phyloP scores from a whole-genome alignment of 2,113 vertebrate genomes.

The Hipposideros armiger region DNA sequence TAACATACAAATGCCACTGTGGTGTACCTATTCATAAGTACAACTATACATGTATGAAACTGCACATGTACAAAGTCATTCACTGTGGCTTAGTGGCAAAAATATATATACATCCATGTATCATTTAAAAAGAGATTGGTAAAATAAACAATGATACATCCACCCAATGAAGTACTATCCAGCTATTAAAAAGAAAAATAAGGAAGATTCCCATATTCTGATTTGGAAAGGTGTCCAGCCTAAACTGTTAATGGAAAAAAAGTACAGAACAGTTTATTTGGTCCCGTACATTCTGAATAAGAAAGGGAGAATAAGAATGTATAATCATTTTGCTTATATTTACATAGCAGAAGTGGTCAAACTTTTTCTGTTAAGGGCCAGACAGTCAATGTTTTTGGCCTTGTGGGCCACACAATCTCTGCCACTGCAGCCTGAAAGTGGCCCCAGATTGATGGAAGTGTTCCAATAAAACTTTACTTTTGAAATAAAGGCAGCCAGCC shows the following conservation, averaged over 20 bases:
- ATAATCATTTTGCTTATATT: neutral
- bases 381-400: neutral
- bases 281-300: neutral
- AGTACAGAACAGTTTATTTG: neutral
- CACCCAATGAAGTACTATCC: neutral
- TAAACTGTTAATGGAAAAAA: neutral
- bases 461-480: neutral
- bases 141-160: neutral
- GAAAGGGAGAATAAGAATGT: neutral
- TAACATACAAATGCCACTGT: neutral
- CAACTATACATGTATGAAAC: neutral
- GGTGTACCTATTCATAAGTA: neutral
- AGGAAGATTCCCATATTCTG: neutral
- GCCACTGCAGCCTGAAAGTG: neutral
- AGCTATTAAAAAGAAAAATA: neutral
- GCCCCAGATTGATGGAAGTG: neutral
- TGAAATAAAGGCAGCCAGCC: neutral
- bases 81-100: neutral
- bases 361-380: neutral
- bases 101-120: neutral
- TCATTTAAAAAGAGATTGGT: neutral
- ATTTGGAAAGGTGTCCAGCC: neutral
- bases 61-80: neutral
- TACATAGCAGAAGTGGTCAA: neutral
- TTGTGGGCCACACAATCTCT: neutral